Evolutionary conservation across 2,888 invertebrate genomes (phyloP).

Genomic region (Branchellion lobata): DNA sequence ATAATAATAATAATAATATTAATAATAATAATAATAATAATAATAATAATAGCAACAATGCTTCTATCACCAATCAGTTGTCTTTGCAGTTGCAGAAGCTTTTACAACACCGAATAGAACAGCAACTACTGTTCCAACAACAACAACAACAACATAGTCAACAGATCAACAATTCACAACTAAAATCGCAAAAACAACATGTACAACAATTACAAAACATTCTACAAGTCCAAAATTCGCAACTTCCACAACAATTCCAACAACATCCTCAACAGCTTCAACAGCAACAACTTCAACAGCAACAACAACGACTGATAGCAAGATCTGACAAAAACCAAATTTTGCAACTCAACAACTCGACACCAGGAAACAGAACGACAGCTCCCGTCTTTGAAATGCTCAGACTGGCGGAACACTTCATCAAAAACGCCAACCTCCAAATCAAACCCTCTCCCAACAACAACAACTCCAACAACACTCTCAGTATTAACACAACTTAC

Average conservation of each 20-base stretch:
- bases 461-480: neutral
- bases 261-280: neutral
- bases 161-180: neutral
- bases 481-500: neutral
- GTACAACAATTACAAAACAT: neutral
- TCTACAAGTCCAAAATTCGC: neutral
- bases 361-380: conserved; percentile 8
- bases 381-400: conserved; percentile 46
- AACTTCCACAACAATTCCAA: neutral
- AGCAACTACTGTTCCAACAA: conserved; percentile 15
- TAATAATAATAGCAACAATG: neutral
- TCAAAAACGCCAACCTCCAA: conserved; percentile 34
- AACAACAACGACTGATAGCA: neutral
- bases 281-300: neutral
- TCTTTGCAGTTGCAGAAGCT: conserved; percentile 9
- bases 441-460: neutral
- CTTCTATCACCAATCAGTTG: neutral
- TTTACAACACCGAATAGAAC: conserved; percentile 15
- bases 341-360: too few relatives aligned
- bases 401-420: conserved; percentile 45
- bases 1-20: neutral
- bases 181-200: neutral
- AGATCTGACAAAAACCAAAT: too few relatives aligned
- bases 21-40: too few relatives aligned
- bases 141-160: conserved; percentile 18